These are phyloP conservation scores for Asarcornis scutulata DNA, from an alignment of 2,113 vertebrate genomes.

Conservation along the genomic window DNA sequence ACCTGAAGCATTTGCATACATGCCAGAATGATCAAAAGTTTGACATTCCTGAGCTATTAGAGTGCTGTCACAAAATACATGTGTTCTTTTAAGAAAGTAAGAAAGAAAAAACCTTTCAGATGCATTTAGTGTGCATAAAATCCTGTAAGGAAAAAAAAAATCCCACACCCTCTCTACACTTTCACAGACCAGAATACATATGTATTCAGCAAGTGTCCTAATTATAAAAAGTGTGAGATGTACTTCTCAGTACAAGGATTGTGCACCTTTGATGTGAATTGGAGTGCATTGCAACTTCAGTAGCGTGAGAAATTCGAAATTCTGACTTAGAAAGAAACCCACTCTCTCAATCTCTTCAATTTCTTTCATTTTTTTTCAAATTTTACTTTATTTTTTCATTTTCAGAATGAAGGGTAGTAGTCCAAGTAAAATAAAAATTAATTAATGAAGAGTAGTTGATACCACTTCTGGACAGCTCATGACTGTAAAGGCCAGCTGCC, in stretches of 20 bases:
- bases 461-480: background rate
- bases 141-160: background rate
- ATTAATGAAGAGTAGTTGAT: background rate
- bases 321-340: background rate
- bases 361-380: background rate
- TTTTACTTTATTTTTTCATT: background rate
- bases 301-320: background rate
- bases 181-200: background rate
- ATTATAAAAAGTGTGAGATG: background rate
- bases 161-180: background rate
- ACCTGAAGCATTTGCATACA: background rate
- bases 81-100: background rate
- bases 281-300: background rate
- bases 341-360: background rate
- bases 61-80: background rate
- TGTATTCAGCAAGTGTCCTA: fast-evolving
- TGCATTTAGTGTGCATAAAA: background rate
- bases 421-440: background rate
- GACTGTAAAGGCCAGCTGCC: background rate
- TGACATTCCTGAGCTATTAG: background rate
- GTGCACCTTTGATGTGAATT: background rate
- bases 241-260: background rate
- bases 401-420: background rate
- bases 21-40: background rate
- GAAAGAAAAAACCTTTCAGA: background rate